Base-by-base conservation (phyloP, 2,113 vertebrate genomes). In the Salvelinus fontinalis region DNA sequence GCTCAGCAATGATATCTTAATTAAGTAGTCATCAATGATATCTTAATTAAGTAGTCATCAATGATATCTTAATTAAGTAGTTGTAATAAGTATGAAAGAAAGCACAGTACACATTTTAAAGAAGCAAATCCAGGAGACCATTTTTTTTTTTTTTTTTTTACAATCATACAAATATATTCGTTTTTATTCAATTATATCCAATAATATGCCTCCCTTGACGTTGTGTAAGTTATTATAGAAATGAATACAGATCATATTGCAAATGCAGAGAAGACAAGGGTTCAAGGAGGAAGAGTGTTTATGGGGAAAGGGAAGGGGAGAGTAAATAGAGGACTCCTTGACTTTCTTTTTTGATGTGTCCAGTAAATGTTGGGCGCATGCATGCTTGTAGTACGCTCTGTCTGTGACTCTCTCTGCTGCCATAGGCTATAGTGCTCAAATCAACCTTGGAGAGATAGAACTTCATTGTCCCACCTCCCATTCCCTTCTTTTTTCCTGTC, bases 141-240 rank as follows among this genome's bases (percentile, higher is more conserved):
- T 49, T 62, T 24, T 1, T 60, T 14, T 31, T 29, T 26, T 1
- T 54, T 18, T 57, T 57, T 60, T 62, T 82, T 83, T 94, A 94
- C 91, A 94, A 94, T 94, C 92, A 94, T 94, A 94, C 92, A 94
- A 94, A 94, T 94, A 94, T 94, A 94, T 94, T 93, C 90, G 92
- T 93, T 94, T 94, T 94, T 93, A 94, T 94, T 94, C 90, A 94
- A 92, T 93, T 90, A 90, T 93, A 93, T 93, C 84, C 91, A 93
- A 93, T 93, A 92, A 91, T 93, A 92, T 65, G 87, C 92, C 90
- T 93, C 84, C 87, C 84, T 90, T 89, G 90, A 91, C 89, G 87
- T 88, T 88, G 90, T 90, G 88, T 92, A 91, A 90, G 91, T 88
- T 93, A 91, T 91, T 87, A 92, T 93, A 93, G 88, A 93, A 93